Evolutionary conservation across 2,888 invertebrate species (phyloP).

Genomic region (Glaucopsyche alexis): DNA sequence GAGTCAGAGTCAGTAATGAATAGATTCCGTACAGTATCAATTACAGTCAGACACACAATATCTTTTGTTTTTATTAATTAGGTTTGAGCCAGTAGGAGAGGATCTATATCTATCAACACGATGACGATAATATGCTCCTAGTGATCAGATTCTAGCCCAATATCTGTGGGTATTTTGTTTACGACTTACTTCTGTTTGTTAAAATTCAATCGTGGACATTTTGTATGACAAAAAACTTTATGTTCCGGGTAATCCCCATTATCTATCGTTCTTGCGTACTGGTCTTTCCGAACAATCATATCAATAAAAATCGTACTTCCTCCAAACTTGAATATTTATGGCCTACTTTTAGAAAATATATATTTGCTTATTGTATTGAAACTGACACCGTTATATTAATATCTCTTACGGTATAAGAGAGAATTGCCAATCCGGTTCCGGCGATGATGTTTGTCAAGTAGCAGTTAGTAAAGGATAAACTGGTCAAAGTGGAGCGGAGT

Average conservation of each 20-base stretch:
- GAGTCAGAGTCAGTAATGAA: too few relatives aligned
- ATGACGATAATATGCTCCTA: too few relatives aligned
- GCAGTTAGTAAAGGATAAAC: not conserved
- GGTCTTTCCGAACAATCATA: constrained; percentile 6
- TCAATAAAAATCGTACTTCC: not conserved
- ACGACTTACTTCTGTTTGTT: too few relatives aligned
- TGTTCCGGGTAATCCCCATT: not conserved
- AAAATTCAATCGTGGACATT: not conserved
- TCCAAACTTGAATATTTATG: not conserved
- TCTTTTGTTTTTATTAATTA: too few relatives aligned
- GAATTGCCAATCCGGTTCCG: not conserved
- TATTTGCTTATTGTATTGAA: not conserved
- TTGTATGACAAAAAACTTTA: not conserved
- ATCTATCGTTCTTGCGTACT: not conserved
- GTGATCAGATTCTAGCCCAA: too few relatives aligned
- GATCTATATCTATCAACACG: too few relatives aligned
- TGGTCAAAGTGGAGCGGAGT: not conserved
- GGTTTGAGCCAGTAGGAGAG: too few relatives aligned
- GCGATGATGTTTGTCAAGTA: not conserved
- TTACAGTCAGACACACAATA: too few relatives aligned
- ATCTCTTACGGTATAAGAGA: not conserved
- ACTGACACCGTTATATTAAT: not conserved
- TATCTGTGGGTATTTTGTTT: too few relatives aligned
- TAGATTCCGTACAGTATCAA: too few relatives aligned
- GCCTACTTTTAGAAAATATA: not conserved